Conservation (phyloP, 2,888 invertebrate genomes). For the Macrophya alboannulata region DNA sequence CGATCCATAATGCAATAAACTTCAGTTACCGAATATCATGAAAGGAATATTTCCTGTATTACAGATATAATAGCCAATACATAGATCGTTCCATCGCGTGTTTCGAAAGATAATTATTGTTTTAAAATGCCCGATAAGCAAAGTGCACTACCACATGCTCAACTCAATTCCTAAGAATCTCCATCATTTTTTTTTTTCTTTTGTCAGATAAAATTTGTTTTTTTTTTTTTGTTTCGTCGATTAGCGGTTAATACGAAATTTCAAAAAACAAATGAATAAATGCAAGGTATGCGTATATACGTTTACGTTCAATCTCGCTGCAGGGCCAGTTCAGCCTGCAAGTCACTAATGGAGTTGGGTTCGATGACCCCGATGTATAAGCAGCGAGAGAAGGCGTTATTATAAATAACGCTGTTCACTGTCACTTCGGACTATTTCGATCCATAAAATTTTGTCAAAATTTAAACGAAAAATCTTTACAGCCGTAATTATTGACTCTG, state of each 20-base stretch:
- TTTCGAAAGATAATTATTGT: neutral
- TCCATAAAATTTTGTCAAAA: neutral
- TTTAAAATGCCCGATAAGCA: neutral
- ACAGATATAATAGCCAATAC: too few relatives aligned
- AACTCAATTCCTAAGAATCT: neutral
- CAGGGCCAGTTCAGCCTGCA: slow-evolving; percentile 1
- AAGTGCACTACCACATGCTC: neutral
- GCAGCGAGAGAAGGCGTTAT: neutral
- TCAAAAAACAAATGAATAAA: too few relatives aligned
- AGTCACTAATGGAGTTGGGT: slow-evolving; percentile 6
- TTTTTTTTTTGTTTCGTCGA: too few relatives aligned
- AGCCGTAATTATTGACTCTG: neutral
- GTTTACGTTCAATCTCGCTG: slow-evolving; percentile 12
- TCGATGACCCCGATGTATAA: slow-evolving; percentile 31
- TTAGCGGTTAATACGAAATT: too few relatives aligned
- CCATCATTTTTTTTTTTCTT: neutral
- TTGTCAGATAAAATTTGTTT: too few relatives aligned
- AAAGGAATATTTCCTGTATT: too few relatives aligned
- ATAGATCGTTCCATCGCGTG: neutral
- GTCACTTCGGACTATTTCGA: neutral
- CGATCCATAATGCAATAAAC: too few relatives aligned
- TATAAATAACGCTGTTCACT: slow-evolving; percentile 14
- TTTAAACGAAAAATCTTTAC: neutral
- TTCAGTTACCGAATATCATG: too few relatives aligned
- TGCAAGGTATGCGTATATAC: neutral